Evolutionary conservation across 2,888 invertebrate genomes (phyloP).

Genomic region (Dynastes tityus): DNA sequence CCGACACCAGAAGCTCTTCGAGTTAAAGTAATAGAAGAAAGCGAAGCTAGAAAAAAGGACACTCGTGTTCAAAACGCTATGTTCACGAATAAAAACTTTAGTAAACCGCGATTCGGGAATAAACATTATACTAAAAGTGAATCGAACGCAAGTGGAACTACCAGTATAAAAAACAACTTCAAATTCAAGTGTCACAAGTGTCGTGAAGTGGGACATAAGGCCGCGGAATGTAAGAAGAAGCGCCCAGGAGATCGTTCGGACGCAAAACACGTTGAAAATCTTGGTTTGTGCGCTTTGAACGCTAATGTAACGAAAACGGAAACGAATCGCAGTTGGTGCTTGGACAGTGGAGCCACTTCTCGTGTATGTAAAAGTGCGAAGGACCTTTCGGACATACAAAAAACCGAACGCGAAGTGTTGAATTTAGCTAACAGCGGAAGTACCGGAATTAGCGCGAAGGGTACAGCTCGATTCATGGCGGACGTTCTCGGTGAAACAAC

Average conservation of each 20-base stretch:
- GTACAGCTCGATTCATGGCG: neutral
- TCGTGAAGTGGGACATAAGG: conserved; percentile 39
- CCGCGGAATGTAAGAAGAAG: neutral
- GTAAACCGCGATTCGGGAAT: neutral
- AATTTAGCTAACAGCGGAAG: too few species aligned
- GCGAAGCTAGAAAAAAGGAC: conserved; percentile 52
- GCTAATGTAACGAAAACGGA: too few species aligned
- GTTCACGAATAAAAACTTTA: conserved; percentile 10
- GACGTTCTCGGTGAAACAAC: neutral
- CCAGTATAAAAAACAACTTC: neutral
- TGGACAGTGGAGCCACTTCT: conserved; percentile 42
- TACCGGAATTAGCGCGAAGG: too few species aligned
- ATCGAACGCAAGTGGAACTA: neutral
- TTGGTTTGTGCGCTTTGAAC: too few species aligned
- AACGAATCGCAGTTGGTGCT: neutral
- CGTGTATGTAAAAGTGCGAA: conserved; percentile 28
- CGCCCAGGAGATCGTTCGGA: too few species aligned
- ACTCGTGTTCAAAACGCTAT: conserved; percentile 20
- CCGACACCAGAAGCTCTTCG: conserved; percentile 60
- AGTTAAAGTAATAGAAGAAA: conserved; percentile 53
- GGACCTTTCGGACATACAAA: neutral
- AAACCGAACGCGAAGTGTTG: neutral
- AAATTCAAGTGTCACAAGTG: conserved; percentile 36
- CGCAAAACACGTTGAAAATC: neutral
- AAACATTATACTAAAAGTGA: neutral